These are phyloP conservation scores for Drosophila eohydei DNA, from an alignment of 2,888 invertebrate genomes.

Conservation along the genomic window DNA sequence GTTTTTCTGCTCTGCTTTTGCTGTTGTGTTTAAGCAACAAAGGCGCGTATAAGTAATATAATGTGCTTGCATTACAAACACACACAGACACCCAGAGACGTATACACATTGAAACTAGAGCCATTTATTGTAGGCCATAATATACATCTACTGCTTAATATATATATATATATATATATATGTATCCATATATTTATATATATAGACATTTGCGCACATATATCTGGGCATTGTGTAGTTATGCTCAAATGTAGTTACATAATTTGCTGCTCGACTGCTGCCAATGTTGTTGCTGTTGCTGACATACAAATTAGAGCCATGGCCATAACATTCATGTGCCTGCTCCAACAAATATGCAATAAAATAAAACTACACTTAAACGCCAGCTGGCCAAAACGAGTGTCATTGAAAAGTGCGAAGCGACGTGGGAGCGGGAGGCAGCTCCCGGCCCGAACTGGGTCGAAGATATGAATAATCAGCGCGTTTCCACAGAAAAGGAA, in stretches of 20 bases:
- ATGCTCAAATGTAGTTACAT: slow-evolving; percentile 70
- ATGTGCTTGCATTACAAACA: slow-evolving; percentile 59
- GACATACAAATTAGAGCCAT: slow-evolving; percentile 72
- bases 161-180: slow-evolving; percentile 1
- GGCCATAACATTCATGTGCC: slow-evolving; percentile 69
- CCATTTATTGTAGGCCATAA: slow-evolving; percentile 44
- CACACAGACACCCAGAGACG: slow-evolving; percentile 13
- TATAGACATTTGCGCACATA: slow-evolving; percentile 1
- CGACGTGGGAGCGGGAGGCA: background rate
- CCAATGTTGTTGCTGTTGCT: slow-evolving; percentile 34
- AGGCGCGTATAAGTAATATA: slow-evolving; percentile 57
- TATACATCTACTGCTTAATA: slow-evolving; percentile 5
- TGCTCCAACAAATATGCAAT: slow-evolving; percentile 51
- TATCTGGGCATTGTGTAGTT: slow-evolving; percentile 65
- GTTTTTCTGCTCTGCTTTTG: slow-evolving; percentile 8
- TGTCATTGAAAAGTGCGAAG: slow-evolving; percentile 46
- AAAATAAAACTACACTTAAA: slow-evolving; percentile 59
- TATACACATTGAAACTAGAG: slow-evolving; percentile 31
- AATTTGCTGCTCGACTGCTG: slow-evolving; percentile 68
- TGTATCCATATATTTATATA: slow-evolving; percentile 4
- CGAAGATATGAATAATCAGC: slow-evolving; percentile 55
- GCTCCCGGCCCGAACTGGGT: background rate
- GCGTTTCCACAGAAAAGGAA: slow-evolving; percentile 9
- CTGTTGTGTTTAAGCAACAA: slow-evolving; percentile 64
- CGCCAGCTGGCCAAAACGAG: slow-evolving; percentile 56